Conservation (phyloP, 2,113 vertebrate species). For the Xerus inauris region DNA sequence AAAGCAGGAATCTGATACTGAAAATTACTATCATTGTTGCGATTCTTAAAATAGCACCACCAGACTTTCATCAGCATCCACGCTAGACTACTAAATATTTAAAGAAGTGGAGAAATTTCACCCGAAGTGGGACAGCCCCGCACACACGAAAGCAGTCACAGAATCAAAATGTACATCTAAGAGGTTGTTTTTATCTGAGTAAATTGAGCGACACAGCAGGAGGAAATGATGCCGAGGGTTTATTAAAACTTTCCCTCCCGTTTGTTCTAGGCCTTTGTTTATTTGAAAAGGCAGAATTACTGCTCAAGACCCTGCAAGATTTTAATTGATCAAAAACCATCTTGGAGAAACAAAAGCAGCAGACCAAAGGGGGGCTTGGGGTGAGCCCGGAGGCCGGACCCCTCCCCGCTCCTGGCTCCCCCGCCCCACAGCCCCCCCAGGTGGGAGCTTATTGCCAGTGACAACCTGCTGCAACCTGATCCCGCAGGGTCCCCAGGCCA, state of each 20-base stretch:
- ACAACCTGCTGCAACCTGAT: conserved; percentile 69
- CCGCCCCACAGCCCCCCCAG: neutral
- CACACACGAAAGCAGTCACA: conserved; percentile 84
- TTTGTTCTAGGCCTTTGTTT: conserved; percentile 66
- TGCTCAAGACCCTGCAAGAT: conserved; percentile 20
- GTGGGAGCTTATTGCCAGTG: conserved; percentile 70
- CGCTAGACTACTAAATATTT: conserved; percentile 97
- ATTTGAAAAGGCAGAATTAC: conserved; percentile 59
- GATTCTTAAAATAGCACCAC: conserved; percentile 92
- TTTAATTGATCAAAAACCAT: conserved; percentile 59
- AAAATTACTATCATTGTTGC: conserved; percentile 96
- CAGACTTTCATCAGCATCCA: conserved; percentile 97
- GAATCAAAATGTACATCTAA: conserved; percentile 87
- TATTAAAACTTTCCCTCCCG: conserved; percentile 70
- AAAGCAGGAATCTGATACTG: conserved; percentile 93
- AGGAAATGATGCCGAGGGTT: conserved; percentile 80
- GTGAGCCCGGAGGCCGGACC: neutral
- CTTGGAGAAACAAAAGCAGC: conserved; percentile 54
- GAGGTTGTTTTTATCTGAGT: conserved; percentile 80
- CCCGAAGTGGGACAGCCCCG: conserved; percentile 86
- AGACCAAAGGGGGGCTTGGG: neutral
- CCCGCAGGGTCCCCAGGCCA: conserved; percentile 23
- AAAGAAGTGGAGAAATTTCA: conserved; percentile 93
- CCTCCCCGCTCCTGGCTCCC: neutral
- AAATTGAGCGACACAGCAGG: conserved; percentile 83